Conservation (phyloP, 1,140 invertebrate genomes). For the Drosophila equinoxialis region DNA sequence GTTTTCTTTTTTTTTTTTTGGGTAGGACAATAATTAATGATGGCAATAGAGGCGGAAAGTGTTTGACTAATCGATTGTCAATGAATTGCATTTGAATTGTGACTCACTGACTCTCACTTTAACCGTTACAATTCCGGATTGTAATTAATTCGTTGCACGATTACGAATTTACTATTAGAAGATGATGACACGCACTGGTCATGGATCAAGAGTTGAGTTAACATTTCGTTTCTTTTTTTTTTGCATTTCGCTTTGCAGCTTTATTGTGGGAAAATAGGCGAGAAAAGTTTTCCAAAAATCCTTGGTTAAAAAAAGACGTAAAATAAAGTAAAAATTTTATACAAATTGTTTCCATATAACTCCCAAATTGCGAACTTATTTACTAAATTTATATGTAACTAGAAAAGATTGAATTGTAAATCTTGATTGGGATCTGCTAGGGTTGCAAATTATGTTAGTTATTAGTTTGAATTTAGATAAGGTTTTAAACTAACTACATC, state of each 20-base stretch:
- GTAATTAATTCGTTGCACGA: conserved; percentile 75
- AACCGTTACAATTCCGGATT: conserved; percentile 63
- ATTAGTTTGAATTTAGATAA: too few species aligned
- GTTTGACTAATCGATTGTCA: conserved; percentile 80
- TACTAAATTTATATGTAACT: too few species aligned
- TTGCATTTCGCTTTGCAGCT: background rate
- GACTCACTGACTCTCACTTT: conserved; percentile 64
- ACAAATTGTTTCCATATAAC: too few species aligned
- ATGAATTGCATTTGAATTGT: conserved; percentile 76
- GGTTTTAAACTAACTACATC: too few species aligned
- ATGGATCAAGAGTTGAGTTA: conserved; percentile 2
- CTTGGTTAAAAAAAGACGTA: too few species aligned
- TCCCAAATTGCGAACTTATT: too few species aligned
- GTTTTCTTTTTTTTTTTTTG: background rate
- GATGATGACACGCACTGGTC: conserved; percentile 22
- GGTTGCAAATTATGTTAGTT: too few species aligned
- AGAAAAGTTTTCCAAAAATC: too few species aligned
- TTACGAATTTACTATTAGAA: conserved; percentile 31
- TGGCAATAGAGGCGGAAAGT: conserved; percentile 65
- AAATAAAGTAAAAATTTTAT: too few species aligned
- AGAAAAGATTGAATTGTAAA: too few species aligned
- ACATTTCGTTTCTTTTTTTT: background rate
- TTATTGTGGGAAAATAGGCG: conserved; percentile 7
- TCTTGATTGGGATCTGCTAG: too few species aligned
- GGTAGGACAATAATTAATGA: conserved; percentile 65